These are phyloP conservation scores for Liodrosophila aerea DNA, from an alignment of 2,888 invertebrate species.

Conservation along the genomic window DNA sequence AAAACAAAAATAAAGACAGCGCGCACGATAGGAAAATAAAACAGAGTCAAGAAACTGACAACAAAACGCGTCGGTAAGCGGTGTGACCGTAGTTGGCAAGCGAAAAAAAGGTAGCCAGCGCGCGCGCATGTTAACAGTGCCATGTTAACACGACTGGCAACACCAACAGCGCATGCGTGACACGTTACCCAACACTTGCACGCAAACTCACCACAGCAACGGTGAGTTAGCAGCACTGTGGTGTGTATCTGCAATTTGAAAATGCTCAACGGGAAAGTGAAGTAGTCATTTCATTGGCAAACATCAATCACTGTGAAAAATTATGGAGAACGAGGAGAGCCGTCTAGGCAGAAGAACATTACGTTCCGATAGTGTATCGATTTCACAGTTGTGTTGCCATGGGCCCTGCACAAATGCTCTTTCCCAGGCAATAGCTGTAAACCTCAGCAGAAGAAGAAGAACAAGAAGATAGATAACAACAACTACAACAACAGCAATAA, in stretches of 20 bases:
- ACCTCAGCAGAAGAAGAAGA: no score
- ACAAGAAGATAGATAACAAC: no score
- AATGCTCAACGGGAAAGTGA: no score
- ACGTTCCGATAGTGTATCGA: conserved; percentile 21
- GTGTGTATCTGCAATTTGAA: not conserved
- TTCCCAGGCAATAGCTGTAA: no score
- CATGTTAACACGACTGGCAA: conserved; percentile 21
- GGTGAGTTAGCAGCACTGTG: conserved; percentile 3
- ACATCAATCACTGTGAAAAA: no score
- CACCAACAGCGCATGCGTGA: conserved; percentile 63
- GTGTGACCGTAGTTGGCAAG: conserved; percentile 46
- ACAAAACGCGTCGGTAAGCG: conserved; percentile 57
- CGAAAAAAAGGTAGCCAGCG: conserved; percentile 27
- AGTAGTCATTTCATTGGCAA: no score
- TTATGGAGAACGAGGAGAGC: no score
- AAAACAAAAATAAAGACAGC: conserved; percentile 39
- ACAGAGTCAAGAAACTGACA: conserved; percentile 46
- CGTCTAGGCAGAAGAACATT: not conserved
- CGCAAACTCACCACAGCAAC: not conserved
- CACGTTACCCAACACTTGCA: conserved; percentile 53
- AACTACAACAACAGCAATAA: conserved; percentile 13
- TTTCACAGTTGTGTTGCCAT: conserved; percentile 18
- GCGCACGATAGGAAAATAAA: conserved; percentile 31
- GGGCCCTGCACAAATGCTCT: no score
- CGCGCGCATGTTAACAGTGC: conserved; percentile 52